Evolutionary conservation across 1,140 invertebrate genomes (phyloP).

Genomic region (Drosophila lini): DNA sequence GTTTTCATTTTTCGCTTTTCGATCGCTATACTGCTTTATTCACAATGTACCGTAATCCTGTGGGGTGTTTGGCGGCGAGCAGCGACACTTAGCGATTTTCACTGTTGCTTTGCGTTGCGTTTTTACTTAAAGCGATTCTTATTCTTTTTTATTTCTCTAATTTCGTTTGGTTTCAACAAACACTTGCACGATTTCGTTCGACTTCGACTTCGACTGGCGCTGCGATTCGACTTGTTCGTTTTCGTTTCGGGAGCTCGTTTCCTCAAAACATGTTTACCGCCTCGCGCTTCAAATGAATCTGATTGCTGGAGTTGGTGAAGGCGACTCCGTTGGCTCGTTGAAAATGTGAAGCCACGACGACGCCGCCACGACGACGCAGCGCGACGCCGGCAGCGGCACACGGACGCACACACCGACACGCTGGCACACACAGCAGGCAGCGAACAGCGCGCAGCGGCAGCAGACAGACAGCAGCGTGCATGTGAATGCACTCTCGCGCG

Average conservation of each 20-base stretch:
- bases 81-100: slow-evolving; percentile 48
- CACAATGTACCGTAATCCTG: slow-evolving; percentile 78
- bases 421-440: slow-evolving; percentile 1
- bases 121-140: slow-evolving; percentile 8
- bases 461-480: slow-evolving; percentile 70
- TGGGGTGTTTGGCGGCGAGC: slow-evolving; percentile 16
- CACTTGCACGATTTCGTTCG: slow-evolving; percentile 26
- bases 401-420: slow-evolving; percentile 22
- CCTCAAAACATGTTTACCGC: slow-evolving; percentile 83
- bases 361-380: slow-evolving; percentile 51
- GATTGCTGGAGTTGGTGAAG: slow-evolving; percentile 75
- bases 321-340: slow-evolving; percentile 82
- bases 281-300: slow-evolving; percentile 81
- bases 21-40: slow-evolving; percentile 49
- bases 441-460: slow-evolving; percentile 13
- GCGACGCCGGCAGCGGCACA: slow-evolving; percentile 46
- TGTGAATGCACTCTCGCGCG: slow-evolving; percentile 54
- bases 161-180: slow-evolving; percentile 14
- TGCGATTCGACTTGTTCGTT: slow-evolving; percentile 23
- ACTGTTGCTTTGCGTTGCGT: slow-evolving; percentile 13
- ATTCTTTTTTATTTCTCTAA: background rate
- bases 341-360: slow-evolving; percentile 73
- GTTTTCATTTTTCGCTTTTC: slow-evolving; percentile 79
- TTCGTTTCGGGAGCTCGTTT: slow-evolving; percentile 69
- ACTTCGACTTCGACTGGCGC: slow-evolving; percentile 23